phyloP scores from a whole-genome alignment of 2,113 vertebrate genomes.

The Corapipo altera region DNA sequence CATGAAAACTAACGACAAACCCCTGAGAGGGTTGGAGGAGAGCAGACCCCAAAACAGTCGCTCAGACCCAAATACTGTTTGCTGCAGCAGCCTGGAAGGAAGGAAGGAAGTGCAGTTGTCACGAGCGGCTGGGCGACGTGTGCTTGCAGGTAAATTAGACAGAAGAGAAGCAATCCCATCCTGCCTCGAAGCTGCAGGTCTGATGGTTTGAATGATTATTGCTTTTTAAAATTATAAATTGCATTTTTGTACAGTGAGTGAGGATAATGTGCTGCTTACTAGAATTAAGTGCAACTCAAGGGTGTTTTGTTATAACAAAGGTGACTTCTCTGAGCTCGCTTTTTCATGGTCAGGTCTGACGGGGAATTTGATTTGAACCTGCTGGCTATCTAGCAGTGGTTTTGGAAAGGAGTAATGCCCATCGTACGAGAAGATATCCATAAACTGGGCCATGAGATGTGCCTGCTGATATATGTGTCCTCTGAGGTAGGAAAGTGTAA shows the following conservation, averaged over 20 bases:
- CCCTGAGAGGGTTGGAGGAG: not conserved
- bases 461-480: not conserved
- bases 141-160: not conserved
- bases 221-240: conserved; percentile 38
- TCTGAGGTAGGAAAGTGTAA: conserved; percentile 36
- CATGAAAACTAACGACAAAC: conserved; percentile 22
- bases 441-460: not conserved
- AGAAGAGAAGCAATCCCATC: not conserved
- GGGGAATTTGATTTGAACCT: not conserved
- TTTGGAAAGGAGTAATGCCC: not conserved
- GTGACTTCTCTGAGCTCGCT: not conserved
- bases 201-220: not conserved
- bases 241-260: not conserved
- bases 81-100: not conserved
- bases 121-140: not conserved
- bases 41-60: not conserved
- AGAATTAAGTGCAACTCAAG: not conserved
- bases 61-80: not conserved
- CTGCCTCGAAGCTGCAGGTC: not conserved
- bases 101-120: not conserved
- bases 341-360: not conserved
- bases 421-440: not conserved
- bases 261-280: not conserved
- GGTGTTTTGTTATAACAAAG: not conserved
- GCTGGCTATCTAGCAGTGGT: not conserved